phyloP scores from a whole-genome alignment of 2,888 invertebrate species.

The Pristionchus arcanus region DNA sequence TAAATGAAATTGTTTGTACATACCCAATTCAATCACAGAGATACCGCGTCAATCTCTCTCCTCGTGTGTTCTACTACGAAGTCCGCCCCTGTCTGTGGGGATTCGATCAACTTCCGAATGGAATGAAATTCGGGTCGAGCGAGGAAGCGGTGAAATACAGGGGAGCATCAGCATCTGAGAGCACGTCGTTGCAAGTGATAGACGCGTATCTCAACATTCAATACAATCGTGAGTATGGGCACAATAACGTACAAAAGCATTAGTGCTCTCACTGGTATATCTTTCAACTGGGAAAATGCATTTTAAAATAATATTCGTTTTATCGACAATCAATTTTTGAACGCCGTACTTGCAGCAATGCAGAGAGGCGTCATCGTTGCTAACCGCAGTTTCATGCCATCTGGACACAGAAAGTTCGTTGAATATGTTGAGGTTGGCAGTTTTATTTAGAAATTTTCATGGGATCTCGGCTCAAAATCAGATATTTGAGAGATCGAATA shows the following conservation, averaged over 20 bases:
- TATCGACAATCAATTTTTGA: neutral
- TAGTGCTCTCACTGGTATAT: neutral
- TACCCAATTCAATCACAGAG: neutral
- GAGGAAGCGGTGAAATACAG: neutral
- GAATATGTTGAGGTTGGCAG: neutral
- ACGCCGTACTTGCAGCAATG: neutral
- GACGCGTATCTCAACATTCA: neutral
- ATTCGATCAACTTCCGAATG: slow-evolving; percentile 4
- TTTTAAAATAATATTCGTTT: neutral
- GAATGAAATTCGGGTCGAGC: neutral
- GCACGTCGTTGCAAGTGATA: neutral
- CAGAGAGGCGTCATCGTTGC: neutral
- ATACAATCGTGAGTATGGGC: neutral
- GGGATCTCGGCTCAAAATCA: neutral
- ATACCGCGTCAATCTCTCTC: neutral
- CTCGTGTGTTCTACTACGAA: neutral
- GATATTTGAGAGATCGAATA: no score
- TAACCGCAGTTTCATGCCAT: neutral
- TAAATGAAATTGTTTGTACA: neutral
- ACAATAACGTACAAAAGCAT: neutral
- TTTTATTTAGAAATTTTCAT: neutral
- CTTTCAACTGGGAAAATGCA: neutral
- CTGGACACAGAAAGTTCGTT: neutral
- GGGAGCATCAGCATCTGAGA: slow-evolving; percentile 7
- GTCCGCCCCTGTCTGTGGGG: neutral